Percentiles rank a stretch among this genome's conserved stretches.
phyloP scores from a whole-genome alignment of 2,888 invertebrate genomes.

The Pachymerium ferrugineum region DNA sequence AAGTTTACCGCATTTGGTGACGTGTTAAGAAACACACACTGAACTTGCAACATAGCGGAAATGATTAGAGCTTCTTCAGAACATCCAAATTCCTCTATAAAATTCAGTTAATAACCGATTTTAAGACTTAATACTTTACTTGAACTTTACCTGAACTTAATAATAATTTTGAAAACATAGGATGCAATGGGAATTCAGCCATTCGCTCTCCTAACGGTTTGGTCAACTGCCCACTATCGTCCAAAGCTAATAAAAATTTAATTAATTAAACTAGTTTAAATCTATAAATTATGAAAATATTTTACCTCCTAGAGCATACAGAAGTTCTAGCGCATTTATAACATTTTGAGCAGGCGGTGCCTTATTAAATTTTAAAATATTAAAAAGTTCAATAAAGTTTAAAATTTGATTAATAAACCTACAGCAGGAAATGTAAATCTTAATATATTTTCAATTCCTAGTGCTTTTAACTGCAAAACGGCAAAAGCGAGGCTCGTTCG shows the following conservation, averaged over 20 bases:
- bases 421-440: constrained; percentile 82
- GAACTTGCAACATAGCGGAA: constrained; percentile 89
- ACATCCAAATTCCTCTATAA: constrained; percentile 71
- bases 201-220: constrained; percentile 70
- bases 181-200: constrained; percentile 86
- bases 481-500: constrained; percentile 78
- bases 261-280: background rate
- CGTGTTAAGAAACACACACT: constrained; percentile 65
- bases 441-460: constrained; percentile 87
- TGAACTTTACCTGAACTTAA: constrained; percentile 61
- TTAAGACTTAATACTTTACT: background rate
- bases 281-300: background rate
- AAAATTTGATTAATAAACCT: too few relatives aligned
- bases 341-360: constrained; percentile 87
- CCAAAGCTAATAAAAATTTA: constrained; percentile 57
- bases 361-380: constrained; percentile 38
- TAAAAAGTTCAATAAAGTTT: background rate
- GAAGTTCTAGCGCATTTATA: constrained; percentile 72
- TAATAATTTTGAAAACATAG: constrained; percentile 79
- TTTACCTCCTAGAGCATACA: constrained; percentile 66
- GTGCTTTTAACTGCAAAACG: constrained; percentile 81
- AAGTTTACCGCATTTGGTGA: background rate
- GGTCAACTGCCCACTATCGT: constrained; percentile 70
- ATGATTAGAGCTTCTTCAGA: constrained; percentile 86
- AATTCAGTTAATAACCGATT: background rate